These are phyloP conservation scores for Acropora yongei DNA, from an alignment of 64 coral and sea anemone species.

Conservation along the genomic window DNA sequence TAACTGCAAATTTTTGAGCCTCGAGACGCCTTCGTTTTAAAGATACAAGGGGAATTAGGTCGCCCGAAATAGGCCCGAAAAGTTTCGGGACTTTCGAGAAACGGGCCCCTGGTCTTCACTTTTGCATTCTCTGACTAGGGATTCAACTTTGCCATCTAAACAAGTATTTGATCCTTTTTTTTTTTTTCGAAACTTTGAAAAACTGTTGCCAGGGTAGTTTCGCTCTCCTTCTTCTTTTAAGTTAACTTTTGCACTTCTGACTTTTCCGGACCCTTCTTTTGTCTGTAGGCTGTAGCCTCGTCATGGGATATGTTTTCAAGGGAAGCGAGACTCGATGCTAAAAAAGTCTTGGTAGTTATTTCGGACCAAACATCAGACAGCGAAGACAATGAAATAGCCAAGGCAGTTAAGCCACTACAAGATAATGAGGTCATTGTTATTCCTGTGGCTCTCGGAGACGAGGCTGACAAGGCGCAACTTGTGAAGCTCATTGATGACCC, in stretches of 20 bases:
- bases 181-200: too few species aligned
- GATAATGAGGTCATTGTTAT: conserved; percentile 66
- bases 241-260: background rate
- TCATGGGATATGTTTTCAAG: conserved; percentile 54
- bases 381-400: conserved; percentile 22
- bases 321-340: conserved; percentile 56
- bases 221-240: too few species aligned
- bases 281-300: conserved; percentile 23
- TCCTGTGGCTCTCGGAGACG: conserved; percentile 70
- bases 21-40: too few species aligned
- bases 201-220: too few species aligned
- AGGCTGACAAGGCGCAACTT: conserved; percentile 73
- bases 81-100: too few species aligned
- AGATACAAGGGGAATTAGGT: too few species aligned
- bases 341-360: conserved; percentile 78
- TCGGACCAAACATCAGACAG: conserved; percentile 68
- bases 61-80: too few species aligned
- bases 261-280: background rate
- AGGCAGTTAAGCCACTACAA: conserved; percentile 47
- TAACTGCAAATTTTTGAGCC: too few species aligned
- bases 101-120: too few species aligned
- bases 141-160: too few species aligned
- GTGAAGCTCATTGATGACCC: conserved; percentile 42
- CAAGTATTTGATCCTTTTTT: too few species aligned
- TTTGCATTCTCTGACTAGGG: too few species aligned